phyloP scores from a whole-genome alignment of 2,888 invertebrate genomes.

The Drosophila mettleri region DNA sequence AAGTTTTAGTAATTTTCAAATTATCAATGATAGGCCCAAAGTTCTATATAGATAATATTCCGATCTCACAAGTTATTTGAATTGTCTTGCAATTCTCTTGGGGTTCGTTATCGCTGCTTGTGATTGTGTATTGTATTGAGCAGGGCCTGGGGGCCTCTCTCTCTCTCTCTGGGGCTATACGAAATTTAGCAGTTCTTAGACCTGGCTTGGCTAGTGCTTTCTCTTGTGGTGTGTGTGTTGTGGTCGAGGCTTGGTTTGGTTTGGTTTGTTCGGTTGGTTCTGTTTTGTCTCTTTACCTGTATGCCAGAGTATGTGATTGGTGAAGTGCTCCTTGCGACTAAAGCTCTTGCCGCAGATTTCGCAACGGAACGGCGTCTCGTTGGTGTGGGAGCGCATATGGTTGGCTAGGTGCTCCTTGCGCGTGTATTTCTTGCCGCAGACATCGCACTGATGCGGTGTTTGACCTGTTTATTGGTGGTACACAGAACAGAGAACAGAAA shows the following conservation, averaged over 20 bases:
- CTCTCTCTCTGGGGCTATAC: neutral
- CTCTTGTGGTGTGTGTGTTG: constrained; percentile 7
- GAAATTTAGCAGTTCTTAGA: neutral
- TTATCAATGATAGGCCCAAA: neutral
- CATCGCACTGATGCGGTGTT: constrained; percentile 94
- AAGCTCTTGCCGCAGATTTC: constrained; percentile 95
- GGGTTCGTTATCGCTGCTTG: constrained; percentile 73
- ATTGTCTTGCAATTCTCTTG: neutral
- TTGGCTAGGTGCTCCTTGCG: constrained; percentile 95
- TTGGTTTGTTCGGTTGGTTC: constrained; percentile 38
- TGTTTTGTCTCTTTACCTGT: constrained; percentile 87
- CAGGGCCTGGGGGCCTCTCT: neutral
- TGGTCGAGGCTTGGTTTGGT: constrained; percentile 15
- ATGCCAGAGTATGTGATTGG: constrained; percentile 96
- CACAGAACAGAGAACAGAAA: constrained; percentile 54
- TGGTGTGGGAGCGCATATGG: constrained; percentile 95
- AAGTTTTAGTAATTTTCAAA: neutral
- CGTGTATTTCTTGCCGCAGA: constrained; percentile 95
- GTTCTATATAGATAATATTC: neutral
- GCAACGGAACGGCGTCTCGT: constrained; percentile 94
- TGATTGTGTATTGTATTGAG: constrained; percentile 15
- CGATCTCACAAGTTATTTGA: neutral
- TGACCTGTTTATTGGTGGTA: constrained; percentile 87
- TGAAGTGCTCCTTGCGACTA: constrained; percentile 95
- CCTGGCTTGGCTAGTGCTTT: constrained; percentile 3